phyloP scores from a whole-genome alignment of 2,888 invertebrate species.

The Drosophila anceps region DNA sequence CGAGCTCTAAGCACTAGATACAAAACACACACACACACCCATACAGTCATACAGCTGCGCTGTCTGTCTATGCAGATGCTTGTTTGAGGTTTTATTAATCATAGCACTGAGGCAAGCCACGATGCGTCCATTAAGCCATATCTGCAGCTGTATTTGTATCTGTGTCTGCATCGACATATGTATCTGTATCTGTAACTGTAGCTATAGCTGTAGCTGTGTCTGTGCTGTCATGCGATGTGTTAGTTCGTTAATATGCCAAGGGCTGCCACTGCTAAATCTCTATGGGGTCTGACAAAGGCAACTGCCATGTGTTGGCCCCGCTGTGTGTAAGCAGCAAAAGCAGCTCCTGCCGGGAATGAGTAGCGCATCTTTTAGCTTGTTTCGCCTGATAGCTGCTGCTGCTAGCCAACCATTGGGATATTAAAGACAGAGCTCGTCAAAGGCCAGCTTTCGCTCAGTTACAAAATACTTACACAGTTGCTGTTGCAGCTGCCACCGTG shows the following conservation, averaged over 20 bases:
- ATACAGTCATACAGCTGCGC: not conserved
- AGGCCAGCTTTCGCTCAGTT: constrained; percentile 10
- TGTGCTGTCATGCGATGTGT: constrained; percentile 51
- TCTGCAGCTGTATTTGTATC: constrained; percentile 16
- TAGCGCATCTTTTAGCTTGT: constrained; percentile 24
- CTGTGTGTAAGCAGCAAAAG: constrained; percentile 14
- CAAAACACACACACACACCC: constrained; percentile 24
- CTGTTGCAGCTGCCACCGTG: constrained; percentile 1
- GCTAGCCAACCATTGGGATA: constrained; percentile 47
- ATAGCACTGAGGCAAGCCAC: constrained; percentile 44
- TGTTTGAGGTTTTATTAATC: constrained; percentile 70
- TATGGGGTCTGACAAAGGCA: constrained; percentile 52
- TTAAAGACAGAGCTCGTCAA: constrained; percentile 56
- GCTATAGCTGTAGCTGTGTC: constrained; percentile 6
- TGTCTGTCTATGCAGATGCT: constrained; percentile 52
- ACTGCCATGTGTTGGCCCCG: constrained; percentile 30
- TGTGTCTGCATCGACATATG: constrained; percentile 17
- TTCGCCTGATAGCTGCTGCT: constrained; percentile 33
- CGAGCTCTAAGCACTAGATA: constrained; percentile 27
- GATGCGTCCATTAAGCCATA: constrained; percentile 43
- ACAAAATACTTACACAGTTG: constrained; percentile 11
- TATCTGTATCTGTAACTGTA: constrained; percentile 5
- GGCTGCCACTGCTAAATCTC: constrained; percentile 58
- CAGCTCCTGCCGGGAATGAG: constrained; percentile 21
- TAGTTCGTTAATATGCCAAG: constrained; percentile 65